phyloP scores from a whole-genome alignment of 2,797 vertebrate genomes.

The Sardinella longiceps region DNA sequence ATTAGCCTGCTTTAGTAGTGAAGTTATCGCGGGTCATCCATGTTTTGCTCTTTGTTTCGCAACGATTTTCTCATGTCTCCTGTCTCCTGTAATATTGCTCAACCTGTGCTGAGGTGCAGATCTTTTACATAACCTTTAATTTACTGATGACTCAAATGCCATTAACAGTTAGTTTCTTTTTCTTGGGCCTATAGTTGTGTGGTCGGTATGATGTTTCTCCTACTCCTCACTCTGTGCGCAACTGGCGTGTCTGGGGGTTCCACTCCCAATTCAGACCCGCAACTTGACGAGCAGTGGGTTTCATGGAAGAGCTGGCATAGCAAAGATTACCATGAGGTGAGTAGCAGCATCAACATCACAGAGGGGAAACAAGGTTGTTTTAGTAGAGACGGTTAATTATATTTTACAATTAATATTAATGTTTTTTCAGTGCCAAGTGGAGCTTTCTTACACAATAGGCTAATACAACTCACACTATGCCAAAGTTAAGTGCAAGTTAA shows the following conservation, averaged over 20 bases:
- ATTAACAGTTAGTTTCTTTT: background rate
- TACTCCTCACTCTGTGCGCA: conserved; percentile 60
- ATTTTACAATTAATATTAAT: background rate
- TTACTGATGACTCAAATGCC: background rate
- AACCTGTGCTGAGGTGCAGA: background rate
- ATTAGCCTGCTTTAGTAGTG: background rate
- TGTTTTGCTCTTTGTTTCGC: background rate
- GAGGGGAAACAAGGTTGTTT: too few relatives aligned
- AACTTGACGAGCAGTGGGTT: conserved; percentile 73
- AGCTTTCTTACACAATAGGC: too few relatives aligned
- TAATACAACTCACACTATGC: too few relatives aligned
- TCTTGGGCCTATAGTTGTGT: background rate
- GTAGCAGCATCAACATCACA: background rate
- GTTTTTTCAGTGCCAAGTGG: background rate
- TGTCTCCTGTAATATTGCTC: background rate
- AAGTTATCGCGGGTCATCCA: background rate
- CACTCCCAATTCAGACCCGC: conserved; percentile 64
- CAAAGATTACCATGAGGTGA: conserved; percentile 74
- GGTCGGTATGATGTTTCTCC: background rate
- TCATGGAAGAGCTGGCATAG: conserved; percentile 75
- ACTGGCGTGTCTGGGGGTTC: conserved; percentile 64
- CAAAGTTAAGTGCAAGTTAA: too few relatives aligned
- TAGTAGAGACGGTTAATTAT: too few relatives aligned
- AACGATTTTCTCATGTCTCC: background rate
- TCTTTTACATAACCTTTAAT: too few relatives aligned